Conservation (phyloP, 37 sponge, comb jelly and placozoan species). For the Haliclona indistincta region DNA sequence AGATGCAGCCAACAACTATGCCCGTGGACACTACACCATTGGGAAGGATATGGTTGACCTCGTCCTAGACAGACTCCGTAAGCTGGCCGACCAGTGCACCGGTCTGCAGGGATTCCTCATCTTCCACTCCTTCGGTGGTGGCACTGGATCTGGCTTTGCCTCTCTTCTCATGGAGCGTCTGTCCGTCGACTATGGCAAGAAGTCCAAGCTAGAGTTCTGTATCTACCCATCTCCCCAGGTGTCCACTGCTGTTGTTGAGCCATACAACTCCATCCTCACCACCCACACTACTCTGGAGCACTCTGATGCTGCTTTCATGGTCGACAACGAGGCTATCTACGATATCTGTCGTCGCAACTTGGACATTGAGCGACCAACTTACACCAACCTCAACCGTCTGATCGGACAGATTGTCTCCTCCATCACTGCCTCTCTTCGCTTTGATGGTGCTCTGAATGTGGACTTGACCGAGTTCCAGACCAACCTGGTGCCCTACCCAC, state of each 20-base stretch:
- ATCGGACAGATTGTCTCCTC: constrained; percentile 92
- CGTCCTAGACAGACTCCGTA: constrained; percentile 76
- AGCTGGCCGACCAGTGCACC: constrained; percentile 89
- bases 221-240: constrained; percentile 95
- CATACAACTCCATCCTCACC: constrained; percentile 89
- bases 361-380: constrained; percentile 79
- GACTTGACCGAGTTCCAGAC: constrained; percentile 94
- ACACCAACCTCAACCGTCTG: constrained; percentile 81
- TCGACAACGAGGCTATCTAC: constrained; percentile 96
- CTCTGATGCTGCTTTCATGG: constrained; percentile 98
- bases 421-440: constrained; percentile 94
- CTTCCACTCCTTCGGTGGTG: constrained; percentile 95
- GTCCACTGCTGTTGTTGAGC: constrained; percentile 94
- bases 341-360: constrained; percentile 90
- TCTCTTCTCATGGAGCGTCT: constrained; percentile 92
- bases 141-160: constrained; percentile 93
- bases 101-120: constrained; percentile 93
- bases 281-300: constrained; percentile 86
- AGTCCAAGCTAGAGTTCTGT: constrained; percentile 89
- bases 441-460: constrained; percentile 93
- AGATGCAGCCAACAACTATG: constrained; percentile 94
- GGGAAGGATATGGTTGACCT: constrained; percentile 80
- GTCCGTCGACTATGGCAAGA: constrained; percentile 93
- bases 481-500: constrained; percentile 93
- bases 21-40: constrained; percentile 90